phyloP scores from a whole-genome alignment of 2,888 invertebrate genomes.

The Drosophila lacicola region DNA sequence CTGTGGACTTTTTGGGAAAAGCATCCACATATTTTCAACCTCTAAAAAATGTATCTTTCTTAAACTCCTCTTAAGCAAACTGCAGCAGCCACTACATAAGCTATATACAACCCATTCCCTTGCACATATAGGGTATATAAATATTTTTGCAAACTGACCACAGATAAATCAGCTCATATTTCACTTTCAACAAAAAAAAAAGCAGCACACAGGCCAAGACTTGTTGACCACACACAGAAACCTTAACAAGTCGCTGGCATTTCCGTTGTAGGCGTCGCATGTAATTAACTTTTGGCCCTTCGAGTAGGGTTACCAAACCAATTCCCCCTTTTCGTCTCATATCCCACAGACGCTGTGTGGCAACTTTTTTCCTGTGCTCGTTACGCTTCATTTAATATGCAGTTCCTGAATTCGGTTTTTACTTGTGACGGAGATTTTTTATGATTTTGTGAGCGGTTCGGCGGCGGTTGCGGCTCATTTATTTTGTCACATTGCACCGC shows the following conservation, averaged over 20 bases:
- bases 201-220: slow-evolving; percentile 19
- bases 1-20: too few species aligned
- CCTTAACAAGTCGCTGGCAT: slow-evolving; percentile 41
- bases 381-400: slow-evolving; percentile 75
- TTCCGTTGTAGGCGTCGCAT: slow-evolving; percentile 73
- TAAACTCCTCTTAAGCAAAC: too few species aligned
- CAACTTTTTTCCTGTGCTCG: slow-evolving; percentile 36
- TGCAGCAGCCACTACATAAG: too few species aligned
- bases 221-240: slow-evolving; percentile 67
- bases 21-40: too few species aligned
- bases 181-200: slow-evolving; percentile 56
- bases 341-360: slow-evolving; percentile 43
- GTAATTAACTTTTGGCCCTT: slow-evolving; percentile 74
- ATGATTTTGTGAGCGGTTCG: slow-evolving; percentile 18
- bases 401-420: slow-evolving; percentile 59
- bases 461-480: slow-evolving; percentile 58
- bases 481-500: slow-evolving; percentile 67
- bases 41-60: too few species aligned
- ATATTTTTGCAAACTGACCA: slow-evolving; percentile 41
- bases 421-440: slow-evolving; percentile 18
- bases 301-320: slow-evolving; percentile 23
- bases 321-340: background rate
- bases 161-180: slow-evolving; percentile 67
- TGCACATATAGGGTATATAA: slow-evolving; percentile 21
- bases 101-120: background rate